Evolutionary conservation across 1,140 invertebrate species (phyloP), one percentile per base, ranked within the genome.

Genomic region (Caenorhabditis tropicalis): DNA sequence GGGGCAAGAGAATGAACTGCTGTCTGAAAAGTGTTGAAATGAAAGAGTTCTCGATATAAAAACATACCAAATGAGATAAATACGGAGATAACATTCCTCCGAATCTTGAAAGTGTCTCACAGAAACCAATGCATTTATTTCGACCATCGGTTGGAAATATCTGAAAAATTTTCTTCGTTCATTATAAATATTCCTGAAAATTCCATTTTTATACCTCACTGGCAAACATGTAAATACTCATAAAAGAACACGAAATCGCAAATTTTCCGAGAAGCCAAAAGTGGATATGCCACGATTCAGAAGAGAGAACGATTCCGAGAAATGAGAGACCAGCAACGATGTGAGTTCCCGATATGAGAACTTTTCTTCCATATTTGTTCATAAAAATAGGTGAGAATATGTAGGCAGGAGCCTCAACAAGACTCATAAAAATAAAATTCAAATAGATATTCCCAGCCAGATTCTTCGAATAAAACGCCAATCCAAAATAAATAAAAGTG

Each of bases 401-500:
- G 82, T 88, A 88, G 2, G 88, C 88, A 0, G 91, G 91, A 29
- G 92, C 82, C 74, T 92, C 92, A n/a, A 91, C 83, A 5, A 91
- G 27, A 12, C 88, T 90, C 33, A 87, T 85, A 2, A 92, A 74
- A 33, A 91, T 88, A 82, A 90, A 92, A 74, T 92, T 92, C 4
- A 91, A 43, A 83, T 89, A 92, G 4, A 87, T 86, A 81, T 91
- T 89, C 9, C 92, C 92, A 33, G 87, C 88, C 46, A 92, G 49
- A 21, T 90, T 79, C 0, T 89, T 83, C 10, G 89, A 89, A 31
- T 90, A 90, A 43, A 92, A 83, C 21, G 89, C 89, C 49, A 92
- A 84, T 21, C 92, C 92, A 83, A 92, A 92, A 84, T 92, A 92
- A 9, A 92, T 91, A 60, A 92, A 83, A 65, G 88, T 90, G 84